Evolutionary conservation across 2,113 vertebrate species (phyloP).

Genomic region (Vidua chalybeata): DNA sequence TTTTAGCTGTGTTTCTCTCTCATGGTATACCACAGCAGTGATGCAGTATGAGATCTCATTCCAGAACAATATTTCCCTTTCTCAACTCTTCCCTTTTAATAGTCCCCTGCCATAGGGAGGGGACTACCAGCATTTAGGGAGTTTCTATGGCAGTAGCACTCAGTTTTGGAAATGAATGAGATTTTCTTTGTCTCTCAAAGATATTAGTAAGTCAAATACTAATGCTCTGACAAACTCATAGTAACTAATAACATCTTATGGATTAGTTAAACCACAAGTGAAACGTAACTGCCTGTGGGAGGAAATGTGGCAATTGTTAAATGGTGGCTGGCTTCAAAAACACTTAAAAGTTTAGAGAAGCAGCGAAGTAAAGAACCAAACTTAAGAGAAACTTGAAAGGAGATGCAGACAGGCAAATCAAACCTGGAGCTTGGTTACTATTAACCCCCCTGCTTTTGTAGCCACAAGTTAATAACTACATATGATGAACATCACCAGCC

Average conservation of each 20-base stretch:
- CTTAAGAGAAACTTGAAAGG: neutral
- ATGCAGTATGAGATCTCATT: neutral
- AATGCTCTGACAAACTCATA: conserved; percentile 21
- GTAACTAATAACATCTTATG: conserved; percentile 15
- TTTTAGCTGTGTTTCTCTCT: conserved; percentile 32
- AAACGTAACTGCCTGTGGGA: conserved; percentile 20
- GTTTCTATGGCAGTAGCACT: conserved; percentile 19
- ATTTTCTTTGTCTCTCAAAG: conserved; percentile 24
- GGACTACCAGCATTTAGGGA: neutral
- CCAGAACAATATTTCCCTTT: conserved; percentile 42
- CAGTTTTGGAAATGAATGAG: conserved; percentile 10
- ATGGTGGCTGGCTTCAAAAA: conserved; percentile 32
- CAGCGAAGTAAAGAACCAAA: neutral
- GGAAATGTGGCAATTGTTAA: conserved; percentile 54
- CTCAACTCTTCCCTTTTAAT: conserved; percentile 18
- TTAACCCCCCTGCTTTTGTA: neutral
- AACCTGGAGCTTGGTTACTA: neutral
- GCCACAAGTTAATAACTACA: neutral
- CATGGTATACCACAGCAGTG: conserved; percentile 28
- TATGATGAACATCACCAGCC: neutral
- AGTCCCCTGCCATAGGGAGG: conserved; percentile 20
- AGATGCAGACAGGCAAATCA: neutral
- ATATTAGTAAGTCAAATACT: conserved; percentile 39
- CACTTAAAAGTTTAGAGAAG: neutral
- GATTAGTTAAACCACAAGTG: conserved; percentile 46